These are phyloP conservation scores for Chloromyia formosa DNA, from an alignment of 2,888 invertebrate species.

Conservation along the genomic window DNA sequence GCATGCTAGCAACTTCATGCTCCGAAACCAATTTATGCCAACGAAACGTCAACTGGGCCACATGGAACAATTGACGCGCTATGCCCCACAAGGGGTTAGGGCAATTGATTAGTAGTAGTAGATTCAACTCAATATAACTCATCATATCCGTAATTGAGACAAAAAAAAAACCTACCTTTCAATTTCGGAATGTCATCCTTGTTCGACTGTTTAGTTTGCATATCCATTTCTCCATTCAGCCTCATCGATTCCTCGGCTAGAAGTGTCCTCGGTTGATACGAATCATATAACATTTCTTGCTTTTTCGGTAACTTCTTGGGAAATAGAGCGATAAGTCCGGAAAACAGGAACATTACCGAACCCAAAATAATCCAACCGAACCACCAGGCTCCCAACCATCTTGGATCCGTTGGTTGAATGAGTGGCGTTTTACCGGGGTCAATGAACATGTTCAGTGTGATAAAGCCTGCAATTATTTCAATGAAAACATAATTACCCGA, in stretches of 20 bases:
- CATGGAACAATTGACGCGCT: too few species aligned
- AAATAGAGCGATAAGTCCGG: slow-evolving; percentile 72
- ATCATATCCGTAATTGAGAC: not conserved
- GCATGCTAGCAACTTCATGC: too few species aligned
- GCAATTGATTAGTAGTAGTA: too few species aligned
- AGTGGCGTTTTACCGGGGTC: slow-evolving; percentile 70
- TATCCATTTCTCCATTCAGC: slow-evolving; percentile 56
- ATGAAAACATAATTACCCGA: too few species aligned
- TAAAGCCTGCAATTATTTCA: slow-evolving; percentile 56
- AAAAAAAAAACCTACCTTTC: slow-evolving; percentile 55
- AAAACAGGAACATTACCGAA: slow-evolving; percentile 68
- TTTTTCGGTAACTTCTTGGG: slow-evolving; percentile 65
- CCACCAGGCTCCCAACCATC: slow-evolving; percentile 83
- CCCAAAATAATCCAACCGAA: slow-evolving; percentile 70
- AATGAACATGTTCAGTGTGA: slow-evolving; percentile 68
- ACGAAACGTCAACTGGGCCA: too few species aligned
- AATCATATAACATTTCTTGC: slow-evolving; percentile 3
- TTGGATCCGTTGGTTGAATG: slow-evolving; percentile 69
- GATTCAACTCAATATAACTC: too few species aligned
- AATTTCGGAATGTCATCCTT: slow-evolving; percentile 60
- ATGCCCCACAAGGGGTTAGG: too few species aligned
- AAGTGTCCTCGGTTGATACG: slow-evolving; percentile 49
- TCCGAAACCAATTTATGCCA: too few species aligned
- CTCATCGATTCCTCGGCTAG: slow-evolving; percentile 59
- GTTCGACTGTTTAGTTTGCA: slow-evolving; percentile 45